Percentiles rank a stretch among this genome's conserved stretches.
Conservation (phyloP, 2,113 vertebrate genomes). For the Panurus biarmicus region DNA sequence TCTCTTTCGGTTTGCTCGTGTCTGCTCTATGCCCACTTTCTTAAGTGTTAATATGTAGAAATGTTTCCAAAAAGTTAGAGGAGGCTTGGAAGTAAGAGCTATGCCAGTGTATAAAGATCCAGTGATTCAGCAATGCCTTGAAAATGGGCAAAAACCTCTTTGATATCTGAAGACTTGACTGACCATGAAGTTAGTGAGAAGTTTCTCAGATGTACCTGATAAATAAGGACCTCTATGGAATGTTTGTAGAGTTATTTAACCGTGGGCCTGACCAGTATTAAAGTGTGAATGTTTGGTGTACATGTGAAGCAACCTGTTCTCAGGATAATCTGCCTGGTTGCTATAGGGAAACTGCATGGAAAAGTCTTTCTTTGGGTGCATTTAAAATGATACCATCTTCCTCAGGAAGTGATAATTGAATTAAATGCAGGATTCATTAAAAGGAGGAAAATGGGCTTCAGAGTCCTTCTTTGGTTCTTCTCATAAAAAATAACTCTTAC, state of each 20-base stretch:
- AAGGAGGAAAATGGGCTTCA: neutral
- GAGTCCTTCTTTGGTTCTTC: neutral
- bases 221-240: neutral
- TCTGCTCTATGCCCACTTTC: neutral
- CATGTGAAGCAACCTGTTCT: neutral
- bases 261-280: neutral
- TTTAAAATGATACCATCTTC: neutral
- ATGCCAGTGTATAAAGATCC: neutral
- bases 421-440: neutral
- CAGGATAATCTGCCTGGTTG: neutral
- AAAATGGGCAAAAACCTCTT: neutral
- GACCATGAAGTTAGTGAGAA: neutral
- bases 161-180: neutral
- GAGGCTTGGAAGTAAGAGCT: neutral
- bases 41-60: neutral
- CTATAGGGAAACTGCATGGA: neutral
- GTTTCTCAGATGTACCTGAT: neutral
- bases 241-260: neutral
- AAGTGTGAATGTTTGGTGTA: neutral
- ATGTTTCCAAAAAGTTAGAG: neutral
- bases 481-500: neutral
- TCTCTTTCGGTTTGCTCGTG: conserved; percentile 19
- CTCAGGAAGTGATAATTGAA: neutral
- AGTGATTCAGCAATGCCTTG: neutral
- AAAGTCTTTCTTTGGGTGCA: neutral